phyloP scores from a whole-genome alignment of 1,140 invertebrate species.

The Bombus fervidus region DNA sequence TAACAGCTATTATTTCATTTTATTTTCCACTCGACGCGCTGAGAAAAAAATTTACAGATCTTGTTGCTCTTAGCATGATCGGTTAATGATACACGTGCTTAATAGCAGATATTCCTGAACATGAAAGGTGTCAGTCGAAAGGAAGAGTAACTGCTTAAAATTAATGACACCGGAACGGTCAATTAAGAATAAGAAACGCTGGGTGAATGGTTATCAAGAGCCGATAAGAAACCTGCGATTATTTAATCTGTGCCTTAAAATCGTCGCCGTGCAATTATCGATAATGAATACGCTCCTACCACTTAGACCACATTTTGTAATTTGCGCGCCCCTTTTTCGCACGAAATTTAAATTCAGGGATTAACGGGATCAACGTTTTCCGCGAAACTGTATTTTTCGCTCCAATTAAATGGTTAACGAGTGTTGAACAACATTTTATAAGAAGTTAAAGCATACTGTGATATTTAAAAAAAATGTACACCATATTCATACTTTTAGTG shows the following conservation, averaged over 20 bases:
- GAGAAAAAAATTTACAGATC: too few relatives aligned
- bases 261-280: constrained; percentile 72
- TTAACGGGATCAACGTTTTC: background rate
- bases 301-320: constrained; percentile 29
- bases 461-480: background rate
- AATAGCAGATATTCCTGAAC: background rate
- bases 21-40: background rate
- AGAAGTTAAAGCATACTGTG: background rate
- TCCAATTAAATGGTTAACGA: background rate
- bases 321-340: constrained; percentile 21
- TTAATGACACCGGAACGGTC: background rate
- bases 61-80: background rate
- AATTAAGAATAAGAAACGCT: background rate
- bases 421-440: background rate
- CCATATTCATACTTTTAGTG: background rate
- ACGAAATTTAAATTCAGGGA: constrained; percentile 40
- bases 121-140: background rate
- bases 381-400: background rate
- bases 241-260: constrained; percentile 72
- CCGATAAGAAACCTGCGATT: constrained; percentile 74
- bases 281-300: constrained; percentile 69
- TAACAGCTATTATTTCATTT: background rate
- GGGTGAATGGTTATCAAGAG: constrained; percentile 64
- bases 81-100: background rate
- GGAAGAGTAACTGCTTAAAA: background rate